Base-by-base conservation (phyloP, 92 coral and sea anemone genomes). In the Epizoanthus illoricatus region DNA sequence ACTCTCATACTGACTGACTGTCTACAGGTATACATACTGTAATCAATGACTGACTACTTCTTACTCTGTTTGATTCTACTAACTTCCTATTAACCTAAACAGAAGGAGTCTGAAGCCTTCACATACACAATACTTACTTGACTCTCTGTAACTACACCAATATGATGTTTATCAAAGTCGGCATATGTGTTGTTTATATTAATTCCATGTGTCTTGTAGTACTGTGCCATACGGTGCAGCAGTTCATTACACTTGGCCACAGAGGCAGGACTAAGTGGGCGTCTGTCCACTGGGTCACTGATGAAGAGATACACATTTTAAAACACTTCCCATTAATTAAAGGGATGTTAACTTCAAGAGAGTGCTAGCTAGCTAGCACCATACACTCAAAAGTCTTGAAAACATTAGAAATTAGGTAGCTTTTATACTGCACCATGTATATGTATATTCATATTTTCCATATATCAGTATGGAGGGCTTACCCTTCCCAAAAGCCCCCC, bases 121-220 rank as follows among this genome's bases (percentile, higher is more conserved):
- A 28, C 0, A 45, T 9, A 5, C 52, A 5, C 8, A 3, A 17
- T n/a, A 76, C 75, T 19, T 17, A 95, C 98, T 91, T 95, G 98
- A 52, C 94, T 91, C 63, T 96, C 99, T 5, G 99, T 96, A 7
- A 96, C 98, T 15, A 96, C 94, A 49, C 99, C 99, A 90, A 93
- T 96, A 69, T 96, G 97, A 67, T 96, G 99, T 55, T 90, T 96
- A 74, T 96, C 99, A 88, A 96, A 96, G 89, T 96, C 99, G 63
- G 96, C 93, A 80, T 96, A 96, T 17, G 98, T 93, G 17, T 95
- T 90, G 78, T 96, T 96, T 85, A 96, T 92, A 79, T 93, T 96
- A 42, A 96, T 93, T 28, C 99, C 99, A 87, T 96, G 99, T 65
- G 94, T 91, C 80, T 90, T 86, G 87, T 96, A 96, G 79, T 91